Evolutionary conservation across 2,797 vertebrate genomes (phyloP), one percentile per base, ranked within the genome.

Genomic region (Galagoides demidoff): DNA sequence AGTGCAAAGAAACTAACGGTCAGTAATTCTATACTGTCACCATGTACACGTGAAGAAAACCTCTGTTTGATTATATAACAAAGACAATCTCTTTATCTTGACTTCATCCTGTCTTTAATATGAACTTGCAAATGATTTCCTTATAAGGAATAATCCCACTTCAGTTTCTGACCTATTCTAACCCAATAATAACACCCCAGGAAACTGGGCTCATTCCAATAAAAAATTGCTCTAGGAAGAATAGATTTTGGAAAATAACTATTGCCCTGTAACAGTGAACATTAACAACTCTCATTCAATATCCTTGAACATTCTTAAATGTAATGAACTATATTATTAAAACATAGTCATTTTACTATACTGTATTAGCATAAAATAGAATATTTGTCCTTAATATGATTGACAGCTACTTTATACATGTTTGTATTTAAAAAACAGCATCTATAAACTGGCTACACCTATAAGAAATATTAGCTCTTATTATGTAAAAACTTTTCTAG

Each of bases 381-480:
- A 39, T 34, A 97, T 98, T 92, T 91, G 66, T 43, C 92, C 71
- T 49, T 97, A 89, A 97, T 96, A 63, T 92, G 93, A 97, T 91
- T 98, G 89, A 96, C 49, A 52, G 90, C 55, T 84, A 96, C 86
- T 97, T 93, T 86, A 94, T 95, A 16, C 95, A 85, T 97, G 96
- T 37, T 63, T 94, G 91, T 93, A 92, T 89, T 97, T 73, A 96
- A 92, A 90, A 97, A 95, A 94, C 7, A 57, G 2, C 90, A 98
- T 97, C 95, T 97, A 73, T 95, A 97, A 96, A 96, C 93, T 97
- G 29, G 1, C 34, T 97, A 88, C 10, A 93, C 37, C 37, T 93
- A 79, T 92, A 96, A 92, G 90, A 97, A 98, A 94, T 96, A 95
- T 97, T 94, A 97, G 97, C 88, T 98, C 93, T 97, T 96, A 98